Percentiles rank a stretch among this genome's conserved stretches.
phyloP scores from a whole-genome alignment of 2,797 vertebrate genomes.

The Apogon talboti region DNA sequence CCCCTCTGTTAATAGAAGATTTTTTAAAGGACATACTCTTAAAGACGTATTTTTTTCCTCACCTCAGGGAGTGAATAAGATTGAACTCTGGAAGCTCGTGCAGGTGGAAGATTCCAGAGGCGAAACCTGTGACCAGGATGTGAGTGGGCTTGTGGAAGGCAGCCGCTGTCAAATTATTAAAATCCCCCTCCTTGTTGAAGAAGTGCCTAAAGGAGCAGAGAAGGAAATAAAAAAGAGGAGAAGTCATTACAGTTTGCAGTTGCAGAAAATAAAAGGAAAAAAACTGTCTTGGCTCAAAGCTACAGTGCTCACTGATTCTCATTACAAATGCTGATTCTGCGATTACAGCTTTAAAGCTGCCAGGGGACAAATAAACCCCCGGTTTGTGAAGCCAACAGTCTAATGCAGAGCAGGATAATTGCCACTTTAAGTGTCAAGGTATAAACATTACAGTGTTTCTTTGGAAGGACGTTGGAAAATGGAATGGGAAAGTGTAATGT shows the following conservation, averaged over 20 bases:
- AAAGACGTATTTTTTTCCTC: slow-evolving; percentile 6
- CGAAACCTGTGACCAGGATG: slow-evolving; percentile 93
- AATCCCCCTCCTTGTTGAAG: slow-evolving; percentile 96
- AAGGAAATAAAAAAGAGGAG: background rate
- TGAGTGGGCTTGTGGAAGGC: slow-evolving; percentile 90
- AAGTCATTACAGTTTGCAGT: background rate
- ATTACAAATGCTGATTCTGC: slow-evolving; percentile 19
- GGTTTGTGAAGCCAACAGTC: slow-evolving; percentile 14
- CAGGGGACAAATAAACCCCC: slow-evolving; percentile 9
- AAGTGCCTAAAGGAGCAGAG: slow-evolving; percentile 84
- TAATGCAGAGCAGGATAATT: slow-evolving; percentile 4
- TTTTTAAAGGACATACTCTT: too few relatives aligned
- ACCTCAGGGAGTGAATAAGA: slow-evolving; percentile 96
- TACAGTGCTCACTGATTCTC: background rate
- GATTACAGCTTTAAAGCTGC: slow-evolving; percentile 15
- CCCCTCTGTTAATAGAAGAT: too few relatives aligned
- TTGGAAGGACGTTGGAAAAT: background rate
- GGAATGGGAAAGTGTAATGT: background rate
- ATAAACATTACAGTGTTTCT: background rate
- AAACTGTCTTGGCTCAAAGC: background rate
- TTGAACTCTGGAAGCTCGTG: slow-evolving; percentile 95
- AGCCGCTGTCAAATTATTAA: slow-evolving; percentile 89
- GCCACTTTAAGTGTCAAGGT: background rate
- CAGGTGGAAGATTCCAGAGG: slow-evolving; percentile 97
- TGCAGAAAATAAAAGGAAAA: background rate